Percentiles rank a stretch among this genome's conserved stretches.
Evolutionary conservation across 2,113 vertebrate species (phyloP).

Genomic region (Pipra filicauda): DNA sequence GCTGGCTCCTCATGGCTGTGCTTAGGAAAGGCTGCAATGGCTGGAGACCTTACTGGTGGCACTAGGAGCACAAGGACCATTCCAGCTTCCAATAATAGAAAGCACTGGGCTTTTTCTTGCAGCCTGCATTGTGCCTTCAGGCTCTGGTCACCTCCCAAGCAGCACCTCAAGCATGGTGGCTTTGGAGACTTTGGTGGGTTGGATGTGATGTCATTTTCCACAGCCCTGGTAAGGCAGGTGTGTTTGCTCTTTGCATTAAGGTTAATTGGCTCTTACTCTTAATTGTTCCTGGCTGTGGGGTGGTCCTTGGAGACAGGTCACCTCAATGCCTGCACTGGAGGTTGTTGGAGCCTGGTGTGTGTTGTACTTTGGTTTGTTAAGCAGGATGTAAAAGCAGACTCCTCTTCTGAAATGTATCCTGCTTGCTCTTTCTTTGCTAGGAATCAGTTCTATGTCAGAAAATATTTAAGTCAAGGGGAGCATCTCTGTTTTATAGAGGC

Average conservation of each 20-base stretch:
- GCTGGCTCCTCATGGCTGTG: rapidly evolving
- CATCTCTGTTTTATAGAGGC: neutral
- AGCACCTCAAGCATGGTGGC: neutral
- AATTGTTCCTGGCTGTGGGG: neutral
- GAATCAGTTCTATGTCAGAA: neutral
- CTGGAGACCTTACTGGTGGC: neutral
- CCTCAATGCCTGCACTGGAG: neutral
- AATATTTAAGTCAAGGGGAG: neutral
- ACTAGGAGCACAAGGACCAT: neutral
- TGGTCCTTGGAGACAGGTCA: neutral
- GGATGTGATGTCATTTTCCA: neutral
- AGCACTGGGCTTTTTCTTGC: neutral
- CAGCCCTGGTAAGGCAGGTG: neutral
- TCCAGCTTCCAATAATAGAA: rapidly evolving
- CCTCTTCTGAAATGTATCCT: neutral
- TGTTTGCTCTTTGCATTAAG: neutral
- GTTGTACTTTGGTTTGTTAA: neutral
- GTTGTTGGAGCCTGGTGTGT: neutral
- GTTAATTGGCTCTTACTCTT: neutral
- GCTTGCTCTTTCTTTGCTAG: neutral
- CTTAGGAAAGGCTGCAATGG: neutral
- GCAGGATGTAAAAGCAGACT: neutral
- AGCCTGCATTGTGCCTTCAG: neutral
- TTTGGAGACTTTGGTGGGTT: neutral
- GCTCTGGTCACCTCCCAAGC: neutral